Evolutionary conservation across 2,113 vertebrate species (phyloP).

Genomic region (Grammomys dolichurus): DNA sequence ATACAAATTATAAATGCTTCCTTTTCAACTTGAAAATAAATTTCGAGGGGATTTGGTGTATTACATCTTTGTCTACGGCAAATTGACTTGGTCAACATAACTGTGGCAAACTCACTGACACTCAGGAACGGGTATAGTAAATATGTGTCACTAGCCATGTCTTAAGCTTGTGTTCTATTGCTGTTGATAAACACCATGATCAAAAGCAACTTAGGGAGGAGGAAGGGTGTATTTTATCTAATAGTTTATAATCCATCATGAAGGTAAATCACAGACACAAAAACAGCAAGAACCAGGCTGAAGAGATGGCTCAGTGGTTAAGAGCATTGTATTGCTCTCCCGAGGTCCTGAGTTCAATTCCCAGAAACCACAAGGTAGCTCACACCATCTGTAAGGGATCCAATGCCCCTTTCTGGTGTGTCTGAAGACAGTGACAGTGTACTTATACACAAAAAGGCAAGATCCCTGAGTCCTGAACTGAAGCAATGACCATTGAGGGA

Average conservation of each 20-base stretch:
- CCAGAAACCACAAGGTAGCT: no score
- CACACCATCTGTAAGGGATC: no score
- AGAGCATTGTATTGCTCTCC: no score
- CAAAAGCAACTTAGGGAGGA: background rate
- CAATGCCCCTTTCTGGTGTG: no score
- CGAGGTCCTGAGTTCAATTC: no score
- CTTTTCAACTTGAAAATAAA: slow-evolving; percentile 47
- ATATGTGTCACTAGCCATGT: background rate
- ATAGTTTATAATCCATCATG: background rate
- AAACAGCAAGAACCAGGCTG: no score
- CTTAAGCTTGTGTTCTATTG: background rate
- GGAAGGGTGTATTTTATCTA: background rate
- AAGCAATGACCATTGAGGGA: background rate
- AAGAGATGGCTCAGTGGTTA: no score
- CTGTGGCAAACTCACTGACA: background rate
- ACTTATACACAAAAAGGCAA: no score
- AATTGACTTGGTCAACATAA: background rate
- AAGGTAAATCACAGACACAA: background rate
- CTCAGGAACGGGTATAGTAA: background rate
- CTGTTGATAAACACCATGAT: background rate
- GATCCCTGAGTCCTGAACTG: background rate
- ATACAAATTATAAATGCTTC: background rate
- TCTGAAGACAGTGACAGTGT: no score
- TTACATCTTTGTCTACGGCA: background rate
- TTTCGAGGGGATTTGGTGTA: background rate